phyloP scores from a whole-genome alignment of 2,888 invertebrate species.

The Blomia tropicalis region DNA sequence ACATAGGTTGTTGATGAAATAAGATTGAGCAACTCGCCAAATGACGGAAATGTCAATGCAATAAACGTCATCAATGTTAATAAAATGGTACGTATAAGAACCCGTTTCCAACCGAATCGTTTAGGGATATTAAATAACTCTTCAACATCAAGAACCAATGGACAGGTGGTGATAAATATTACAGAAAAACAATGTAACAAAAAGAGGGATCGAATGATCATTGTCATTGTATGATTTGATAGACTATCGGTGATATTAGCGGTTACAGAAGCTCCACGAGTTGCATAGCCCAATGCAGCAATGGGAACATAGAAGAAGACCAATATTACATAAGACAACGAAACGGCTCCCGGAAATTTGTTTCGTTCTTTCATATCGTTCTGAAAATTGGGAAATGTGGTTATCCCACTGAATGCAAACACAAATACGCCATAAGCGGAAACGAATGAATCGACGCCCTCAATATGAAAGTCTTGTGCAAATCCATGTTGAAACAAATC shows the following conservation, averaged over 20 bases:
- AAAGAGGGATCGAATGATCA: constrained; percentile 47
- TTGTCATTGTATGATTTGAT: constrained; percentile 42
- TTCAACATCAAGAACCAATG: constrained; percentile 61
- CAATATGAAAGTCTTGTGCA: constrained; percentile 30
- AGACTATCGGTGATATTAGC: constrained; percentile 32
- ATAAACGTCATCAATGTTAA: not conserved
- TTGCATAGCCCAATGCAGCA: not conserved
- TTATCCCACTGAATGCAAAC: constrained; percentile 56
- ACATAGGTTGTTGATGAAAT: not conserved
- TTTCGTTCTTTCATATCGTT: constrained; percentile 69
- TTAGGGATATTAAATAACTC: constrained; percentile 54
- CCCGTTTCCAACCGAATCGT: constrained; percentile 32
- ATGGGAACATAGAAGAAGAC: not conserved
- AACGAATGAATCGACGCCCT: constrained; percentile 49
- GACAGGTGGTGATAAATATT: constrained; percentile 53
- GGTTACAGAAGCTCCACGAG: not conserved
- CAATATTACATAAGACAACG: not conserved
- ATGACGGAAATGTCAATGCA: not conserved
- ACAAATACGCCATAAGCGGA: constrained; percentile 52
- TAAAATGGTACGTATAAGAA: not conserved
- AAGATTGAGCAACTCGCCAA: not conserved
- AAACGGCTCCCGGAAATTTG: constrained; percentile 53
- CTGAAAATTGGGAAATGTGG: constrained; percentile 67
- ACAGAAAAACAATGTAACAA: constrained; percentile 49
- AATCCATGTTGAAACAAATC: constrained; percentile 36